Conservation (phyloP, 2,797 vertebrate species). For the Danionella dracula region DNA sequence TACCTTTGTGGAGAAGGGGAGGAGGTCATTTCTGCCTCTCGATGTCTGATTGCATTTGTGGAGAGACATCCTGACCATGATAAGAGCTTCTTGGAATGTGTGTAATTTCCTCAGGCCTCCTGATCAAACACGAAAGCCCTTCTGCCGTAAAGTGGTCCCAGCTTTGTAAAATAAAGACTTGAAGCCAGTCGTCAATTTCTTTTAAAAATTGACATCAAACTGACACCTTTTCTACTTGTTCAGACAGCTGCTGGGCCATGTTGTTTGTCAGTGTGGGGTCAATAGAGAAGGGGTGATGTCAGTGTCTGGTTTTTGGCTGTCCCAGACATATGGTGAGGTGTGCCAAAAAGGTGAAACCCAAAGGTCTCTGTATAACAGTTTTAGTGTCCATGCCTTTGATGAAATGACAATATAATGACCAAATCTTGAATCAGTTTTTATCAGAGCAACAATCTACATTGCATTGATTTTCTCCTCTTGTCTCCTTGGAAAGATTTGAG, state of each 20-base stretch:
- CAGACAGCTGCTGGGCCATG: conserved; percentile 1
- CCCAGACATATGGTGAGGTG: conserved; percentile 31
- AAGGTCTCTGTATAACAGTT: too few relatives aligned
- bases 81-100: conserved; percentile 61
- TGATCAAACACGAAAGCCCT: background rate
- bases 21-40: background rate
- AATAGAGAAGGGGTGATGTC: conserved; percentile 31
- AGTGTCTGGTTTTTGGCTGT: conserved; percentile 23
- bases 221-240: background rate
- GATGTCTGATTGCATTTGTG: background rate
- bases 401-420: too few relatives aligned
- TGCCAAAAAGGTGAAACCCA: conserved; percentile 33
- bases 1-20: background rate
- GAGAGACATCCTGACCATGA: conserved; percentile 39
- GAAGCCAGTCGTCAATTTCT: background rate
- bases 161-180: background rate
- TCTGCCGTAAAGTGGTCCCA: background rate
- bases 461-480: too few relatives aligned
- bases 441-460: too few relatives aligned
- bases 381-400: too few relatives aligned
- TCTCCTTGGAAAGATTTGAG: background rate
- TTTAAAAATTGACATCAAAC: background rate
- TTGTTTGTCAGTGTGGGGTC: conserved; percentile 18
- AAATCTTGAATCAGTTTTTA: too few relatives aligned
- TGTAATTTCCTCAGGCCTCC: conserved; percentile 59